Evolutionary conservation across 2,113 vertebrate species (phyloP).

Genomic region (Pseudorasbora parva): DNA sequence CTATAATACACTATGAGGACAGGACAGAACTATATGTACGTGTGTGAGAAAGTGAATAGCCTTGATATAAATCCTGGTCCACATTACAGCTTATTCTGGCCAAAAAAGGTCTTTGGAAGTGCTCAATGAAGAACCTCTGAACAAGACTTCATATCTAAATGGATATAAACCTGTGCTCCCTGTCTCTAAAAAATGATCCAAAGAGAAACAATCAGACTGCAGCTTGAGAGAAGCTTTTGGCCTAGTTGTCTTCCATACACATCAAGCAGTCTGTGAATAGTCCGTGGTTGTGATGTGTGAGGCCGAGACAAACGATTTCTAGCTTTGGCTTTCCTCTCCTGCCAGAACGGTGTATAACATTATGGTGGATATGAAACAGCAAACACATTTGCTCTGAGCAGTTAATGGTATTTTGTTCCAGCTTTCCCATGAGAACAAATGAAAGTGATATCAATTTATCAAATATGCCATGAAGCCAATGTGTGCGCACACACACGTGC

Average conservation of each 20-base stretch:
- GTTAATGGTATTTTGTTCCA: slow-evolving; percentile 64
- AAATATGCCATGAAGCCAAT: slow-evolving; percentile 60
- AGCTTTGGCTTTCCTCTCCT: slow-evolving; percentile 15
- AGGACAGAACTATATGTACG: neutral
- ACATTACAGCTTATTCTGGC: neutral
- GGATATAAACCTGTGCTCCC: neutral
- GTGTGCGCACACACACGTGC: slow-evolving; percentile 43
- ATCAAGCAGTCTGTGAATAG: neutral
- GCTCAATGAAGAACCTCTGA: neutral
- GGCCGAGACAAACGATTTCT: neutral
- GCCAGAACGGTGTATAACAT: slow-evolving; percentile 22
- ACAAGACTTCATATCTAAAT: neutral
- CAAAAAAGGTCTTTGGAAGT: neutral
- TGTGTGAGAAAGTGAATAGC: neutral
- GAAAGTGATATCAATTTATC: slow-evolving; percentile 74
- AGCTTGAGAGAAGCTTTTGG: neutral
- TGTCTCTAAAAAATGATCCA: neutral
- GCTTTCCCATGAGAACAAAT: slow-evolving; percentile 65
- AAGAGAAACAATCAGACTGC: neutral
- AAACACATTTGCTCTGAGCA: slow-evolving; percentile 69
- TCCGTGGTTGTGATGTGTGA: neutral
- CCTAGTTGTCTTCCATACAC: neutral
- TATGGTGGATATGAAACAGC: slow-evolving; percentile 52
- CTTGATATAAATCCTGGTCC: neutral
- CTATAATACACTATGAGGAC: slow-evolving; percentile 33